A percentile compares a stretch with the other conserved stretches of the same genome.
Evolutionary conservation across 35 echinoderm and acorn worm species (phyloP).

Genomic region (Strongylocentrotus purpuratus): DNA sequence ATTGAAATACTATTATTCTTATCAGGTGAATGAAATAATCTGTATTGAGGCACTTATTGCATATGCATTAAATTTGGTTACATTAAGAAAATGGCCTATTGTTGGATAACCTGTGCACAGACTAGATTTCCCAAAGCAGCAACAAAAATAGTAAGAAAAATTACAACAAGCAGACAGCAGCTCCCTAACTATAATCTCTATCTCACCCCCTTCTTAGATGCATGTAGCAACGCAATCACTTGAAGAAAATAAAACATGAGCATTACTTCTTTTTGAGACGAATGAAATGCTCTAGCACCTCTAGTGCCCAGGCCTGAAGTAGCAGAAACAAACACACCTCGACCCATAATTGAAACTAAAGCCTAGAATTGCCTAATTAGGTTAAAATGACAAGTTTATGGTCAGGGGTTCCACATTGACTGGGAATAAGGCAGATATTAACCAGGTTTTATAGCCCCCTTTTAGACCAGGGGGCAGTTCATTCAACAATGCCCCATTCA

Average conservation of each 20-base stretch:
- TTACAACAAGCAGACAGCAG: not conserved
- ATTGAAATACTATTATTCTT: too few species aligned
- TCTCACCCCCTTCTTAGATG: not conserved
- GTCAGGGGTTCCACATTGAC: not conserved
- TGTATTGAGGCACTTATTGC: too few species aligned
- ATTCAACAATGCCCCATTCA: not conserved
- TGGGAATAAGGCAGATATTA: not conserved
- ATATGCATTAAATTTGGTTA: too few species aligned
- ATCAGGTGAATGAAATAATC: too few species aligned
- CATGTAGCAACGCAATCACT: not conserved
- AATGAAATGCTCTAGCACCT: not conserved
- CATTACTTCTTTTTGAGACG: not conserved
- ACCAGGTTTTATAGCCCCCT: constrained; percentile 4
- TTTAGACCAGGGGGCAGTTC: not conserved
- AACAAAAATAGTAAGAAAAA: too few species aligned
- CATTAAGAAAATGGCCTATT: too few species aligned
- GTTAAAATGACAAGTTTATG: constrained; percentile 19
- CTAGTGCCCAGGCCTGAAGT: not conserved
- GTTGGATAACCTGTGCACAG: too few species aligned
- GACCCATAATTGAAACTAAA: not conserved
- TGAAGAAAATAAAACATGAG: not conserved
- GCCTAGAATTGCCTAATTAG: not conserved
- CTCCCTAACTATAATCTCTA: not conserved
- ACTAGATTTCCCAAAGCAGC: too few species aligned
- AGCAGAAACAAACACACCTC: not conserved